Evolutionary conservation across 2,797 vertebrate species (phyloP).

Genomic region (Peromyscus melanophrys): DNA sequence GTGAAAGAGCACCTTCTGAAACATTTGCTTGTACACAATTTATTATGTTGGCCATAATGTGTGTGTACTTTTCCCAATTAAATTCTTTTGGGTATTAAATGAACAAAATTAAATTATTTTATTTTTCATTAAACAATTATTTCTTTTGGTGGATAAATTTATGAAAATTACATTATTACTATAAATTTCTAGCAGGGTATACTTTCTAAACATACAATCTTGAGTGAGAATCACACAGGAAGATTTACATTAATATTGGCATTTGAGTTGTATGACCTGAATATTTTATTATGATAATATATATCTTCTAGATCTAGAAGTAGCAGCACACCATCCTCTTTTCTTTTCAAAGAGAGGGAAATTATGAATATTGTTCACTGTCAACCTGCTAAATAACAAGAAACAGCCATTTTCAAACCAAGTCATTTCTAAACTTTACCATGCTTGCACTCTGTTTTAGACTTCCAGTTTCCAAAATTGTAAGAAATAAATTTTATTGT

Average conservation of each 20-base stretch:
- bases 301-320: neutral
- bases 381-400: neutral
- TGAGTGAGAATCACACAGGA: conserved; percentile 22
- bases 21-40: neutral
- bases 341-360: neutral
- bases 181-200: neutral
- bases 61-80: neutral
- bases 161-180: neutral
- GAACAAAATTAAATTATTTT: neutral
- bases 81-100: neutral
- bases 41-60: neutral
- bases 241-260: neutral
- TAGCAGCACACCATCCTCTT: neutral
- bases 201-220: neutral
- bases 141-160: neutral
- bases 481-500: neutral
- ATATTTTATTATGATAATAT: neutral
- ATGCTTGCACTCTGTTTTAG: neutral
- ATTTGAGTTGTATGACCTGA: neutral
- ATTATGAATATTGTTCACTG: neutral
- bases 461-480: neutral
- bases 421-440: neutral
- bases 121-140: neutral
- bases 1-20: neutral
- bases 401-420: neutral